Percentiles rank a stretch among this genome's conserved stretches.
Evolutionary conservation across 2,113 vertebrate genomes (phyloP).

Genomic region (Sinocyclocheilus grahami): DNA sequence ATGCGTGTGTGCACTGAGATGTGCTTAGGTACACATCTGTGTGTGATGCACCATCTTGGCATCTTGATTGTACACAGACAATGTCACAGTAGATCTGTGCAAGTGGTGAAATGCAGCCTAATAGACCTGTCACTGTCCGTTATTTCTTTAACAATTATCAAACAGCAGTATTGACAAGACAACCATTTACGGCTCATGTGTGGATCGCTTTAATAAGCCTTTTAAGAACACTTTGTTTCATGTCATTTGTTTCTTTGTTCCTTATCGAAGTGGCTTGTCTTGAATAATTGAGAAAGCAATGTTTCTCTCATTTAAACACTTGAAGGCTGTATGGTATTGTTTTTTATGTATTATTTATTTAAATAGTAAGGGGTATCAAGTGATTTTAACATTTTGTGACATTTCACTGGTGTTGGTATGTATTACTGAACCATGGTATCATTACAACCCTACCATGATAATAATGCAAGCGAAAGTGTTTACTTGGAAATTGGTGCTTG

Average conservation of each 20-base stretch:
- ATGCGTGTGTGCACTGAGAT: too few relatives aligned
- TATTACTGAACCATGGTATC: too few relatives aligned
- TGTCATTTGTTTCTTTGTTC: background rate
- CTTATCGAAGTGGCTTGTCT: background rate
- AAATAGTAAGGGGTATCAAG: background rate
- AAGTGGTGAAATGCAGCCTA: background rate
- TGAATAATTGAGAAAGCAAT: background rate
- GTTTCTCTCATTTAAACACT: background rate
- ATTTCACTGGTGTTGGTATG: too few relatives aligned
- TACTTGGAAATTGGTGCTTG: too few relatives aligned
- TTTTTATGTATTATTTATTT: background rate
- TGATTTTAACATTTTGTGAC: too few relatives aligned
- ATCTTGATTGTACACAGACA: background rate
- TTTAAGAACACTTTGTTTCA: background rate
- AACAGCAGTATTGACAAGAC: background rate
- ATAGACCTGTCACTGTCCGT: background rate
- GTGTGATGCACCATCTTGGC: background rate
- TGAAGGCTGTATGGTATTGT: background rate
- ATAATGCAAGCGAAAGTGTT: background rate
- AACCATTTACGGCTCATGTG: background rate
- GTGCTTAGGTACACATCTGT: too few relatives aligned
- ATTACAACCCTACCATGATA: too few relatives aligned
- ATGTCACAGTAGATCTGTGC: background rate
- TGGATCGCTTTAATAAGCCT: background rate
- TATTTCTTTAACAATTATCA: background rate